Evolutionary conservation across 2,888 invertebrate genomes (phyloP), one percentile per base, ranked within the genome.

Genomic region (Mactromeris polynyma): DNA sequence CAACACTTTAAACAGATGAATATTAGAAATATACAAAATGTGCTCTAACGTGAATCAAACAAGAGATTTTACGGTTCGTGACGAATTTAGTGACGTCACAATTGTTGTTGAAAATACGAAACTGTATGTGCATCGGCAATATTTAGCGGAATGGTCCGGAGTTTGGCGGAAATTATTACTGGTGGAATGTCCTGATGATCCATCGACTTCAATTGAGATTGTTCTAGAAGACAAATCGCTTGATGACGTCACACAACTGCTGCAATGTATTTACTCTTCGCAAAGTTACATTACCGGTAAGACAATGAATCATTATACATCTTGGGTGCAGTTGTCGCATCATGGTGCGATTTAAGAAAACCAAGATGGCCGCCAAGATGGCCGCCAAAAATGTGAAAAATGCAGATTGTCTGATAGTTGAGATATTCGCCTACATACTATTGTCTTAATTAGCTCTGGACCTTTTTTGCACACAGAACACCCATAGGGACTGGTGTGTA

Each of bases 181-280:
- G 17, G 88, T 92, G 21, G 93, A 94, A 83, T 94, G 95, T 82
- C 88, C 90, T 9, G 93, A 90, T 17, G 89, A 91, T 51, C 91
- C 90, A 26, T 89, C 88, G 33, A 90, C 93, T 6, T 80, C 89
- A 0, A 90, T 91, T 36, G 94, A 95, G 84, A 95, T 96, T 83
- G 92, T 93, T 54, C 88, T 96, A 17, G 94, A 95, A 19, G 95
- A 93, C 21, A 95, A 96, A 90, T 94, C 93, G 73, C 89, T 96
- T 51, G 95, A 96, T 38, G 96, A 97, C 81, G 96, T 97, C 80
- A 91, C 95, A 0, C 96, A 97, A 86, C 92, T 97, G 33, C 94
- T 97, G 36, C 95, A 97, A 73, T 96, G 97, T 90, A 96, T 97
- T 78, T 97, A 97, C 89, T 96, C 97, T 0, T 95, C 96, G 51